phyloP scores from a whole-genome alignment of 1,140 invertebrate species.

The Chionoecetes opilio region DNA sequence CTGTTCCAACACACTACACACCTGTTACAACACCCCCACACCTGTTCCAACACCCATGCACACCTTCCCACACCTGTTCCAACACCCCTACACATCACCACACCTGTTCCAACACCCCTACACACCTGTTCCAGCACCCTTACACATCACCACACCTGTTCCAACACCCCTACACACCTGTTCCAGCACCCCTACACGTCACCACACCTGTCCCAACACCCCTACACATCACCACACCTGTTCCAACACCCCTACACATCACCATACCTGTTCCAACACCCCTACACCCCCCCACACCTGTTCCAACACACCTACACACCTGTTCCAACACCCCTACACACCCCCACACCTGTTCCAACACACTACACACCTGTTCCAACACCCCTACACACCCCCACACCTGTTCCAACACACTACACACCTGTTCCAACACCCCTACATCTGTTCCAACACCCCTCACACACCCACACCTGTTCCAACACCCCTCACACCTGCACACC shows the following conservation, averaged over 20 bases:
- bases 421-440: not conserved
- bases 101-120: not conserved
- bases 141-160: not conserved
- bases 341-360: not conserved
- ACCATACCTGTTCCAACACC: not conserved
- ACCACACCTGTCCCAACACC: not conserved
- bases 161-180: not conserved
- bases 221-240: not conserved
- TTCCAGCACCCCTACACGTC: not conserved
- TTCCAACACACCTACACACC: not conserved
- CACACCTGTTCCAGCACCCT: not conserved
- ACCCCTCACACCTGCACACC: not conserved
- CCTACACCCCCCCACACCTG: not conserved
- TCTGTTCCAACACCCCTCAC: too few species aligned
- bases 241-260: not conserved
- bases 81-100: not conserved
- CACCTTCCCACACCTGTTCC: not conserved
- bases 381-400: not conserved
- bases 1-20: not conserved
- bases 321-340: not conserved
- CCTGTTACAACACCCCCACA: not conserved
- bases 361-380: not conserved
- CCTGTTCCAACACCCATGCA: not conserved
- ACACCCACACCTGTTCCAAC: not conserved
- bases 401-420: not conserved